phyloP scores from a whole-genome alignment of 2,888 invertebrate genomes.

The Pristionchus maxplancki region DNA sequence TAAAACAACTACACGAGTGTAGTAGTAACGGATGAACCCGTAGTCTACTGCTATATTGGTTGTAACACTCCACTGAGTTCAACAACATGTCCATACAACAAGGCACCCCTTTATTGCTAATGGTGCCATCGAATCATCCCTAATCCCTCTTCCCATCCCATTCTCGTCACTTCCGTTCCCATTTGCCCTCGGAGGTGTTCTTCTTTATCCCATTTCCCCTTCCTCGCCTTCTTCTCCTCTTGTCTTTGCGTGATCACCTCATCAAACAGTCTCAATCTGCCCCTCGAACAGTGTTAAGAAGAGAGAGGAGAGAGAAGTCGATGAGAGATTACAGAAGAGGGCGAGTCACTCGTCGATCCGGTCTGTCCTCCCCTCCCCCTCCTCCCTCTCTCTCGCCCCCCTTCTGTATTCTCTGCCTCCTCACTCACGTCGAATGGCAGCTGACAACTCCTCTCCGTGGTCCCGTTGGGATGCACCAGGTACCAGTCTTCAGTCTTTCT shows the following conservation, averaged over 20 bases:
- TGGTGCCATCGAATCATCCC: no score
- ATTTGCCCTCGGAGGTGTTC: neutral
- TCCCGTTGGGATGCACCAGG: constrained; percentile 52
- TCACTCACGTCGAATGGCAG: constrained; percentile 48
- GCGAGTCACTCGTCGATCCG: constrained; percentile 22
- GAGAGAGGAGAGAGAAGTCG: neutral
- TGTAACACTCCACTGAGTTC: no score
- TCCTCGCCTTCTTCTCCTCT: neutral
- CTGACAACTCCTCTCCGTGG: constrained; percentile 49
- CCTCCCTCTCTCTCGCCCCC: neutral
- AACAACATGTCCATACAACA: no score
- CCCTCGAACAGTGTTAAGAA: constrained; percentile 40
- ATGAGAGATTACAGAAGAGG: neutral
- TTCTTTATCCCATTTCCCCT: constrained; percentile 29
- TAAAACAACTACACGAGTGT: no score
- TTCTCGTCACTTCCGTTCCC: neutral
- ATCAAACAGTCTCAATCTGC: constrained; percentile 45
- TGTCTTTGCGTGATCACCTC: constrained; percentile 40
- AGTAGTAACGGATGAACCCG: no score
- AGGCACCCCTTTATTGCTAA: no score
- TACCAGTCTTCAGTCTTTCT: neutral
- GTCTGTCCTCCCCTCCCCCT: neutral
- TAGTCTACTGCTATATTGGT: no score
- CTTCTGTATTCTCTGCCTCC: constrained; percentile 40
- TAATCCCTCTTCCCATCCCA: neutral